Percentiles rank a stretch among this genome's conserved stretches.
phyloP scores from a whole-genome alignment of 2,113 vertebrate species.

The Fukomys damarensis region DNA sequence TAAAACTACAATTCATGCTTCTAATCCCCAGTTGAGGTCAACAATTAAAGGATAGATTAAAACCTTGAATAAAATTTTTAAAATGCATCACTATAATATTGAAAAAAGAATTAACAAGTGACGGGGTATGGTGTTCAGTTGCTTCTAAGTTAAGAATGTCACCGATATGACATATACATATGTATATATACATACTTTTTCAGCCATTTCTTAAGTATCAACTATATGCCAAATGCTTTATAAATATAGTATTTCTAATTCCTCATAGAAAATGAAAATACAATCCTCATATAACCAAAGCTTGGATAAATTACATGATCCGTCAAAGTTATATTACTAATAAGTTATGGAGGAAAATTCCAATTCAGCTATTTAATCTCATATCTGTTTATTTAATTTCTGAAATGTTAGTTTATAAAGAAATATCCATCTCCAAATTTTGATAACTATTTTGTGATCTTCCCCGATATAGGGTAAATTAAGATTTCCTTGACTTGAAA shows the following conservation, averaged over 20 bases:
- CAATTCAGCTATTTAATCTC: neutral
- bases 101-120: neutral
- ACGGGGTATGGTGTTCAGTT: neutral
- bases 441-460: neutral
- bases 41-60: neutral
- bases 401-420: neutral
- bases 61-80: neutral
- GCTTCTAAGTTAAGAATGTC: neutral
- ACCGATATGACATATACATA: neutral
- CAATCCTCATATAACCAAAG: neutral
- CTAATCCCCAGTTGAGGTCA: neutral
- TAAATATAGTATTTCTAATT: neutral
- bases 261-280: neutral
- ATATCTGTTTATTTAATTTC: neutral
- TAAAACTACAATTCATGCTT: neutral
- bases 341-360: neutral
- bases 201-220: neutral
- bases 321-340: neutral
- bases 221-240: neutral
- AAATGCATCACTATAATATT: no score
- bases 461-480: neutral
- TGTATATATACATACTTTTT: no score
- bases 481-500: neutral
- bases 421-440: neutral
- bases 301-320: neutral